Percentiles rank a stretch among this genome's conserved stretches.
phyloP scores from a whole-genome alignment of 2,888 invertebrate species.

The Megaustenia siamemsis region DNA sequence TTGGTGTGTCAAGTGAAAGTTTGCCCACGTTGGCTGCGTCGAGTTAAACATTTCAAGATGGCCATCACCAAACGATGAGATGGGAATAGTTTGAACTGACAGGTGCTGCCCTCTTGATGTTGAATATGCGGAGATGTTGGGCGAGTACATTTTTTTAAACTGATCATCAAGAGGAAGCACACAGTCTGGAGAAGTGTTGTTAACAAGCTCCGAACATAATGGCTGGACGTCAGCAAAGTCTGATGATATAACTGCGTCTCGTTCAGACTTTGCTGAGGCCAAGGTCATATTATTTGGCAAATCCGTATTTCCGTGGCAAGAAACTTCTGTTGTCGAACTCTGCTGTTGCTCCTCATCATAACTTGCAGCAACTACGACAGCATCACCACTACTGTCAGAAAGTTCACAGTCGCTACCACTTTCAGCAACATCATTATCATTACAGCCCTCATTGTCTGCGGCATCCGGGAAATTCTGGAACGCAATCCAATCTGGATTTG shows the following conservation, averaged over 20 bases:
- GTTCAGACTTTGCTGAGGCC: not conserved
- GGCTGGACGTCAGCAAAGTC: not conserved
- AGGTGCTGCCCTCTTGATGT: constrained; percentile 13
- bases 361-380: not conserved
- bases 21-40: constrained; percentile 32
- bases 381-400: not conserved
- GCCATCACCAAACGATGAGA: constrained; percentile 14
- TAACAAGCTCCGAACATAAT: not conserved
- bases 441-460: not conserved
- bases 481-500: constrained; percentile 47
- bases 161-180: constrained; percentile 8
- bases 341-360: not conserved
- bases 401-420: not conserved
- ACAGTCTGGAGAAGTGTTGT: not conserved
- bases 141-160: not conserved
- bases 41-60: constrained; percentile 18
- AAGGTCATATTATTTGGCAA: not conserved
- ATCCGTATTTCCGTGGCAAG: not conserved
- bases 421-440: constrained; percentile 8
- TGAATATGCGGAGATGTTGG: constrained; percentile 1
- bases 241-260: not conserved
- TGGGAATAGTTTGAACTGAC: not conserved
- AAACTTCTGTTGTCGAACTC: not conserved
- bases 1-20: constrained; percentile 31
- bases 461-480: constrained; percentile 26